These are phyloP conservation scores for Saguinus midas DNA, from an alignment of 2,113 vertebrate species.

Conservation along the genomic window DNA sequence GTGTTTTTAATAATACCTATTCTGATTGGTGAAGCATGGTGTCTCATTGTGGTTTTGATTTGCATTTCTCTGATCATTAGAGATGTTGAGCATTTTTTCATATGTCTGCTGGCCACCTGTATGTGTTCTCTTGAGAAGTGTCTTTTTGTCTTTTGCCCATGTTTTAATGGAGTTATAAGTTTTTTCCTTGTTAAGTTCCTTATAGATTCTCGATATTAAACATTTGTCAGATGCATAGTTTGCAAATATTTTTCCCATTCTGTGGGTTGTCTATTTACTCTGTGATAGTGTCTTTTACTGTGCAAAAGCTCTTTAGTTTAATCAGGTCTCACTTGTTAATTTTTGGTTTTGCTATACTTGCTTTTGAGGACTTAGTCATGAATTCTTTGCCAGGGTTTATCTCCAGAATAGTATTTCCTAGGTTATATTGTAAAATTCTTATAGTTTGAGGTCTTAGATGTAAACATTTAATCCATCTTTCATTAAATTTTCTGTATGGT, in stretches of 20 bases:
- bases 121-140: not conserved
- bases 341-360: not conserved
- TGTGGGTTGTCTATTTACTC: not conserved
- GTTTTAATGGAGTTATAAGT: no score
- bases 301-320: not conserved
- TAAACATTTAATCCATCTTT: no score
- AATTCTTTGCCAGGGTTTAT: not conserved
- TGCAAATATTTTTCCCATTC: not conserved
- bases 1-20: not conserved
- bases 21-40: not conserved
- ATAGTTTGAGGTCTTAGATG: no score
- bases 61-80: not conserved
- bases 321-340: not conserved
- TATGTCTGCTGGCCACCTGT: not conserved
- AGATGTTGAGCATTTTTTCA: not conserved
- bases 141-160: not conserved
- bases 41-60: not conserved
- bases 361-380: not conserved
- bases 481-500: no score
- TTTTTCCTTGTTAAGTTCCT: not conserved
- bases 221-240: not conserved
- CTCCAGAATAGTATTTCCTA: not conserved
- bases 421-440: not conserved
- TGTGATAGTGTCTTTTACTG: not conserved
- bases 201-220: not conserved